Base-by-base conservation (phyloP, 2,888 invertebrate species). In the Hirtodrosophila alboralis region DNA sequence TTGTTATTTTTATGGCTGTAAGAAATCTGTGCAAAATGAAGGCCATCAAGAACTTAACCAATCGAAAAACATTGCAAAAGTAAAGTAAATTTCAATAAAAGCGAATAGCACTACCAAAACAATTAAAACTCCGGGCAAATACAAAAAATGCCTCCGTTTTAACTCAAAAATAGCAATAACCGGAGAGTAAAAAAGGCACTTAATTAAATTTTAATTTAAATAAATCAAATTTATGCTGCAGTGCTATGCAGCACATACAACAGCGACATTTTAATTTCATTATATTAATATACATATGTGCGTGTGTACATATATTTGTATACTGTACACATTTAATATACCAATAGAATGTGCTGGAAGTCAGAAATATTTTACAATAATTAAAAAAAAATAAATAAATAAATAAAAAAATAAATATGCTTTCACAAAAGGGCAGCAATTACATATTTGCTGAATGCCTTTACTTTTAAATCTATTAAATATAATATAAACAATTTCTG, bases 201-300 rank as follows among this genome's bases (percentile, higher is more conserved):
- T 56, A 60, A 70, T 60, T 56, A 56, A 70, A 70, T 49, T 57
- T 30, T 34, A 62, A 68, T 62, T 68, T 40, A 16, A 9, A 41
- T 43, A 28, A 40, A 64, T 40, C 43, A 43, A 31, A 60, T 57
- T 61, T 43, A 14, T 40, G 44, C 36, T 36, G 31, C 58, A 27
- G 44, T 41, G 38, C 40, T 53, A 61, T 23, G 43, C 10, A 66
- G 33, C 45, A 36, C 14, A 58, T 33, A 38, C 27, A 33, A n/a
- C n/a, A 36, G 37, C 21, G 36, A 38, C 36, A 62, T 23, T 62
- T 62, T 38, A 53, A 63, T 61, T 62, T 45, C 27, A 62, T 61
- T 52, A 47, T 40, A 47, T 41, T 31, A 37, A 59, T 45, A 36
- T 7, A 10, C 16, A 48, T 18, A 18, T n/a, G 31, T 7, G 8